These are phyloP conservation scores for Tipula vernalis DNA, from an alignment of 2,888 invertebrate species.

Conservation along the genomic window DNA sequence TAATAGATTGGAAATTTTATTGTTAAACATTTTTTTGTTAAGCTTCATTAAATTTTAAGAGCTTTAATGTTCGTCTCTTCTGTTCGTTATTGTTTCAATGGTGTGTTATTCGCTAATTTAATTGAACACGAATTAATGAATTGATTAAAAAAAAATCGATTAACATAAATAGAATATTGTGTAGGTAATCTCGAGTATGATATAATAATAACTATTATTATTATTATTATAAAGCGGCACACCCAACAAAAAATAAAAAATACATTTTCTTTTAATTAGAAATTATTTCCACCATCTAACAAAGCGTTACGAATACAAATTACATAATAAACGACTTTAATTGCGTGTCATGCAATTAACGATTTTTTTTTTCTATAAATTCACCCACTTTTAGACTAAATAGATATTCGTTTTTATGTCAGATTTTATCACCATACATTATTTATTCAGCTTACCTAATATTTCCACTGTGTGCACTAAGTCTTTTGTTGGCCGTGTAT, in stretches of 20 bases:
- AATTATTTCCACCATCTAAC: background rate
- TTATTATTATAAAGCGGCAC: background rate
- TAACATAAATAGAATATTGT: background rate
- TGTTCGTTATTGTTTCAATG: background rate
- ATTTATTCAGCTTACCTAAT: slow-evolving; percentile 32
- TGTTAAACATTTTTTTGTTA: background rate
- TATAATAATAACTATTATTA: no score
- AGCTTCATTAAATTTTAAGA: background rate
- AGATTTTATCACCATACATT: background rate
- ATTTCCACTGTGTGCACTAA: slow-evolving; percentile 62
- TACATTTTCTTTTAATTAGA: background rate
- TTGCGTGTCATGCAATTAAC: background rate
- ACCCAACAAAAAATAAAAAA: background rate
- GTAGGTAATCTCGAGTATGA: background rate
- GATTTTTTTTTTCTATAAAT: background rate
- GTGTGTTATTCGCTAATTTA: background rate
- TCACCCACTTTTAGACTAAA: background rate
- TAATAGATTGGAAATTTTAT: background rate
- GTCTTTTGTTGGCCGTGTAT: slow-evolving; percentile 52
- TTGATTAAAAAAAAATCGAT: background rate
- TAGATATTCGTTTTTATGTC: background rate
- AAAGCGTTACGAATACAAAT: background rate
- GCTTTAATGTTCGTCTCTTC: background rate
- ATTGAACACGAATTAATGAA: background rate
- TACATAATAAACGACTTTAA: background rate